Evolutionary conservation across 2,113 vertebrate genomes (phyloP), one percentile per base, ranked within the genome.

Genomic region (Trematomus loennbergii): DNA sequence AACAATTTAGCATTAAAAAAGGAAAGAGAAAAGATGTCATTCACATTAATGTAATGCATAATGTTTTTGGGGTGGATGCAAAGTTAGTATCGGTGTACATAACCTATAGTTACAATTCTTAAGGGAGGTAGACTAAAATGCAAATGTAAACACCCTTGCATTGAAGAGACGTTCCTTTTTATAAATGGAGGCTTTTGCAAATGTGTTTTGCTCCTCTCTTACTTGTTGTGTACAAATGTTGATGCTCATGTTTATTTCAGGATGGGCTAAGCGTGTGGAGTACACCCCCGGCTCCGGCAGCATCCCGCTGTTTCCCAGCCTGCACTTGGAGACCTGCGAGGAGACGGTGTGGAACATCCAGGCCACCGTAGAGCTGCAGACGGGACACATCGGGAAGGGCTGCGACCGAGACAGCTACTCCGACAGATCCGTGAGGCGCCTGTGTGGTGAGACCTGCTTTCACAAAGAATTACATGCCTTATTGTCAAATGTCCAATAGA

Each of bases 341-440:
- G 97, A 99, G 64, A 97, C 97, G 0, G 95, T 99, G 11, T 98
- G 98, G 97, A 99, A 98, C 93, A 98, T 99, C 90, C 97, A 99
- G 94, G 97, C 97, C 87, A 97, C 96, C 0, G 97, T 99, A 82
- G 98, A 99, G 85, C 95, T 99, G 75, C 98, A 99, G 95, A 99
- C 98, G 0, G 97, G 96, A 84, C 98, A 99, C 0, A 98, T 99
- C 53, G 98, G 97, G 88, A 99, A 99, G 92, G 98, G 98, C 86
- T 99, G 98, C 1, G 98, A 99, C 91, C 91, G 98, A 2, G 98
- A 99, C 91, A 99, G 98, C 92, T 99, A 99, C 87, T 99, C 98
- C 0, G 98, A 99, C 93, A 94, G 97, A 82, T 98, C 97, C 0
- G 96, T 99, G 50, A 95, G 98, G 74, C 96, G 98, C 13, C 96